These are phyloP conservation scores for Leptopilina boulardi DNA, from an alignment of 1,140 invertebrate genomes.

Conservation along the genomic window DNA sequence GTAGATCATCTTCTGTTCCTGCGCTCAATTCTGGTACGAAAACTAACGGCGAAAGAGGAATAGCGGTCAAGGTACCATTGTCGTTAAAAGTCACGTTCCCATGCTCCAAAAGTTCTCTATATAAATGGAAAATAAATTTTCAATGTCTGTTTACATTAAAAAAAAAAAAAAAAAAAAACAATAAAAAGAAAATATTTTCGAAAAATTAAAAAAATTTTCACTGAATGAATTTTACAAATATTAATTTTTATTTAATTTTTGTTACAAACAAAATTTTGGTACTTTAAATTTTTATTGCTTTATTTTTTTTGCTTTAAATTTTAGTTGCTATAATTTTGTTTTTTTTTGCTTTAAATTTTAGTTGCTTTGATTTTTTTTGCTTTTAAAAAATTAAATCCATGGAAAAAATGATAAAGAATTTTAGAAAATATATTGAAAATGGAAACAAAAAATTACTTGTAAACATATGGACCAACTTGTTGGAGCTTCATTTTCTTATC, in stretches of 20 bases:
- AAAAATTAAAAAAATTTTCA: too few relatives aligned
- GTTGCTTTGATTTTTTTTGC: too few relatives aligned
- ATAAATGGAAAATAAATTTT: constrained; percentile 47
- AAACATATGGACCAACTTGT: constrained; percentile 93
- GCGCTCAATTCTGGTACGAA: constrained; percentile 84
- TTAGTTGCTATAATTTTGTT: too few relatives aligned
- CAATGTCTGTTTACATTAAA: constrained; percentile 24
- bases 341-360: too few relatives aligned
- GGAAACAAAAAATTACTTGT: constrained; percentile 81
- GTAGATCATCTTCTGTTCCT: constrained; percentile 84
- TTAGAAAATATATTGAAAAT: neutral
- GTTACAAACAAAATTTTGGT: too few relatives aligned
- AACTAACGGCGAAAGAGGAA: constrained; percentile 82
- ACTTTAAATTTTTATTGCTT: too few relatives aligned
- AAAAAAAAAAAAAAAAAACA: neutral
- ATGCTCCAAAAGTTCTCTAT: constrained; percentile 84
- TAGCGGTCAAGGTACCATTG: constrained; percentile 83
- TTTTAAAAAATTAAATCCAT: constrained; percentile 24
- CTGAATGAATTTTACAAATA: too few relatives aligned
- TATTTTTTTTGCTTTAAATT: too few relatives aligned
- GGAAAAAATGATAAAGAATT: neutral
- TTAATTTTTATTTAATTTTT: too few relatives aligned
- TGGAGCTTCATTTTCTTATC: constrained; percentile 84
- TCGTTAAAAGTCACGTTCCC: constrained; percentile 83
- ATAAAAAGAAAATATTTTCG: too few relatives aligned